These are phyloP conservation scores for Acanthornis magna DNA, from an alignment of 2,797 vertebrate species.

Conservation along the genomic window DNA sequence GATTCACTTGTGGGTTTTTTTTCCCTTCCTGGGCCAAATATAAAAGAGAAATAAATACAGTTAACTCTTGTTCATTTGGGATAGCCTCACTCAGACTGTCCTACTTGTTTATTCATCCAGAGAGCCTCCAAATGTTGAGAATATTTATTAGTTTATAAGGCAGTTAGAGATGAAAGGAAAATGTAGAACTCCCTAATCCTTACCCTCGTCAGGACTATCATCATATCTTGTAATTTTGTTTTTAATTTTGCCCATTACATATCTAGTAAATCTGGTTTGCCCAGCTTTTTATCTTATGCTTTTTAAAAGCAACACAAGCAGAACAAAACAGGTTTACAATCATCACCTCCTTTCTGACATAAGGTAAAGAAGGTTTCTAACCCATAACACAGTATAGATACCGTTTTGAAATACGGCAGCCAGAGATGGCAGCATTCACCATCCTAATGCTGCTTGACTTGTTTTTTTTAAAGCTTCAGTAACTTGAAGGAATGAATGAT, in stretches of 20 bases:
- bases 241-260: not conserved
- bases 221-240: not conserved
- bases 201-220: not conserved
- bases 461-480: not conserved
- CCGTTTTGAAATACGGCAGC: not conserved
- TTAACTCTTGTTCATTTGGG: not conserved
- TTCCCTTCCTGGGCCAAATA: not conserved
- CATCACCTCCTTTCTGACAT: not conserved
- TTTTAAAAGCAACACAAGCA: not conserved
- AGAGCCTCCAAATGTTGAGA: not conserved
- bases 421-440: constrained; percentile 43
- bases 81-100: not conserved
- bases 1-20: not conserved
- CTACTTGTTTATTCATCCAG: not conserved
- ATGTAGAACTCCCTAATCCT: not conserved
- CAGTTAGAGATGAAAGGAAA: not conserved
- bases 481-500: not conserved
- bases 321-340: not conserved
- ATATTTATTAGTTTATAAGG: not conserved
- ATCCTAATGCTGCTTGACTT: not conserved
- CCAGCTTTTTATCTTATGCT: not conserved
- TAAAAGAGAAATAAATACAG: not conserved
- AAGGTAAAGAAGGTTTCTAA: not conserved
- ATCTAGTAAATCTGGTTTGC: not conserved
- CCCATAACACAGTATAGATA: not conserved